phyloP scores from a whole-genome alignment of 2,113 vertebrate species.

The Hyperopisus bebe region DNA sequence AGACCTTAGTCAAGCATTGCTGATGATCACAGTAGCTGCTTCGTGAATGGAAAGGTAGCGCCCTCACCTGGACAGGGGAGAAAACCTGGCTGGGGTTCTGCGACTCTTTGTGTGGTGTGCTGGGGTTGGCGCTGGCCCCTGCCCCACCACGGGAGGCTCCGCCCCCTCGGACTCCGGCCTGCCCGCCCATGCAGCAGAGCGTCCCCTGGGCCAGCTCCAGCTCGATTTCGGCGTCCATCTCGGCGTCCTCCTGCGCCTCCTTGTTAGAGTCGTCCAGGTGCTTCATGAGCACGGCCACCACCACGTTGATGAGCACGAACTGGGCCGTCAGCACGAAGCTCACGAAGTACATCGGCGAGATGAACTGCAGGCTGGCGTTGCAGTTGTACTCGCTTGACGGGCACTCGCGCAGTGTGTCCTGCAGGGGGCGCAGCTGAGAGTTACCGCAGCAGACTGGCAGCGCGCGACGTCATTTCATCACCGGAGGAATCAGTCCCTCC shows the following conservation, averaged over 20 bases:
- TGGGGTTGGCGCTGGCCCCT: conserved; percentile 16
- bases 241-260: conserved; percentile 95
- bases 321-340: conserved; percentile 99
- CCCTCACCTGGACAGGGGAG: conserved; percentile 84
- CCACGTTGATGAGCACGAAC: conserved; percentile 99
- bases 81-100: conserved; percentile 64
- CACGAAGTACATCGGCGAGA: conserved; percentile 97
- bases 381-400: conserved; percentile 86
- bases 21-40: not conserved
- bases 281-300: conserved; percentile 99
- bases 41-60: not conserved
- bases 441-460: not conserved
- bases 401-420: conserved; percentile 96
- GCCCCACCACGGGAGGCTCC: conserved; percentile 31
- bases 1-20: not conserved
- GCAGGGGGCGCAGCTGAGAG: conserved; percentile 15
- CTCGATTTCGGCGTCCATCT: conserved; percentile 97
- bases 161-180: conserved; percentile 39
- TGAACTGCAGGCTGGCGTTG: conserved; percentile 84
- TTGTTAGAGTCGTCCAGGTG: conserved; percentile 99
- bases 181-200: conserved; percentile 69
- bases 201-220: conserved; percentile 84
- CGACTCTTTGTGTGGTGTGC: conserved; percentile 35
- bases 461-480: not conserved
- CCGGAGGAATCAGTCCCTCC: not conserved